A percentile compares a stretch with the other conserved stretches of the same genome.
These are phyloP conservation scores for Noctua pronuba DNA, from an alignment of 2,888 invertebrate species.

Conservation along the genomic window DNA sequence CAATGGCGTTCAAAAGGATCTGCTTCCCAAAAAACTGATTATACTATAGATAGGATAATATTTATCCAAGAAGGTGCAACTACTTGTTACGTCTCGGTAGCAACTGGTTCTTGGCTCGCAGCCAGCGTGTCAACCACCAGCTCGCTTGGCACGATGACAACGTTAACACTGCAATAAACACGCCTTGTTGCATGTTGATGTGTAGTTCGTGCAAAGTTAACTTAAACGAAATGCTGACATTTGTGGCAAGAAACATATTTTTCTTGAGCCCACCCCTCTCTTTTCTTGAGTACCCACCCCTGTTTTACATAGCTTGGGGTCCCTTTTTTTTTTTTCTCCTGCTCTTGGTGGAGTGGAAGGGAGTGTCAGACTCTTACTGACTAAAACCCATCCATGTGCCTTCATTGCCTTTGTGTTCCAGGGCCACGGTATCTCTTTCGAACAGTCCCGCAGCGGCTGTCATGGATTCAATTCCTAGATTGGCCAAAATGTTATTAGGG, in stretches of 20 bases:
- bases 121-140: conserved; percentile 4
- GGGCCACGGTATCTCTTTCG: no score
- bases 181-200: conserved; percentile 7
- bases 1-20: no score
- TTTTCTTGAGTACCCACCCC: no score
- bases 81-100: conserved; percentile 4
- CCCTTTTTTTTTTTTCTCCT: no score
- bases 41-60: not conserved
- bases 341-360: no score
- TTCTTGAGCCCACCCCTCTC: no score
- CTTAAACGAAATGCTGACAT: not conserved
- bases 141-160: not conserved
- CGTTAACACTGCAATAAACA: conserved; percentile 9
- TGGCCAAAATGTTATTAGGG: not conserved
- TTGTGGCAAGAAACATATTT: conserved; percentile 1
- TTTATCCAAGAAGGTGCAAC: not conserved
- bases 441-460: no score
- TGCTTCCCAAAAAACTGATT: not conserved
- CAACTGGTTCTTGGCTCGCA: not conserved
- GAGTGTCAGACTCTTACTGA: no score
- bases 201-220: conserved; percentile 1
- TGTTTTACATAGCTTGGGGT: no score
- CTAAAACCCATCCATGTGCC: no score
- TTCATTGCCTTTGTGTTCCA: no score
- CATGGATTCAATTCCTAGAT: not conserved